A percentile compares a stretch with the other conserved stretches of the same genome.
Evolutionary conservation across 1,140 invertebrate genomes (phyloP).

Genomic region (Drosophila tristis): DNA sequence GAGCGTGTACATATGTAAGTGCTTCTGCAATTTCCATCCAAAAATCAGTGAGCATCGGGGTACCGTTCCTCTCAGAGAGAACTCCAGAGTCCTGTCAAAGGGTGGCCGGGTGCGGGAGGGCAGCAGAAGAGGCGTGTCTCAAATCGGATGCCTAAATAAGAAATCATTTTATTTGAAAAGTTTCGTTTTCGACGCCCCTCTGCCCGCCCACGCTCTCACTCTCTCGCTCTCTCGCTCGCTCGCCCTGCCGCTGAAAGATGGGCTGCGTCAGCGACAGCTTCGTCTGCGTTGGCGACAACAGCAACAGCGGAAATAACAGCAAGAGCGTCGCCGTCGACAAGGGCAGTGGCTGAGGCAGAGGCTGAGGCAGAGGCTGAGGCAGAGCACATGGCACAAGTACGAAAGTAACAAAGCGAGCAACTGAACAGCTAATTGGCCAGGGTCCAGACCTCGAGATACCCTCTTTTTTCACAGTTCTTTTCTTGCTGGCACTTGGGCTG

Average conservation of each 20-base stretch:
- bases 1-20: slow-evolving; percentile 14
- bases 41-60: too few relatives aligned
- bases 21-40: slow-evolving; percentile 12
- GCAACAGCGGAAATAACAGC: slow-evolving; percentile 27
- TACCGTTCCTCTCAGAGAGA: too few relatives aligned
- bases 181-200: slow-evolving; percentile 44
- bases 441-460: too few relatives aligned
- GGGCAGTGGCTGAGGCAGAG: not conserved
- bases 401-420: slow-evolving; percentile 7
- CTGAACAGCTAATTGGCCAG: too few relatives aligned
- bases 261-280: not conserved
- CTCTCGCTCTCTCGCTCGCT: not conserved
- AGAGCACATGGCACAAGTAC: slow-evolving; percentile 10
- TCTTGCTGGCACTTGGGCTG: too few relatives aligned
- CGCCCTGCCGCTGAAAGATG: not conserved
- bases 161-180: slow-evolving; percentile 80
- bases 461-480: too few relatives aligned
- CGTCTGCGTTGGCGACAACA: slow-evolving; percentile 23
- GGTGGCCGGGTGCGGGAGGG: not conserved
- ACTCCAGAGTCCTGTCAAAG: slow-evolving; percentile 8
- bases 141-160: slow-evolving; percentile 75
- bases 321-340: slow-evolving; percentile 15
- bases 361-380: slow-evolving; percentile 5
- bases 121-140: slow-evolving; percentile 20
- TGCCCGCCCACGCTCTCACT: not conserved